Percentiles rank a stretch among this genome's conserved stretches.
phyloP scores from a whole-genome alignment of 2,113 vertebrate genomes.

The Cranoglanis bouderius region DNA sequence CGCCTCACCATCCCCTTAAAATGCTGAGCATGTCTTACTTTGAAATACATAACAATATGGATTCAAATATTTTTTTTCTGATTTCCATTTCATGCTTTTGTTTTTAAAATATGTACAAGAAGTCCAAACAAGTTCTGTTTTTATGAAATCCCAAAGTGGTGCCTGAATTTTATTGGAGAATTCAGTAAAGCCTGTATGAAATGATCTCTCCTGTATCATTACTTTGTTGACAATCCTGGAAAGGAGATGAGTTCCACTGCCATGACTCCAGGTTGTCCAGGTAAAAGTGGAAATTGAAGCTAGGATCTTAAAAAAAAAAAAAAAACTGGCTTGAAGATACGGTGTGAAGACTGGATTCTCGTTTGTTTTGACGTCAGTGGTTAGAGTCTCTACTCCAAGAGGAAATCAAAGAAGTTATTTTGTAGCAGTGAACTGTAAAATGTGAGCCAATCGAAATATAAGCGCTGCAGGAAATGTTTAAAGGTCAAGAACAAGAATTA shows the following conservation, averaged over 20 bases:
- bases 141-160: neutral
- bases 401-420: neutral
- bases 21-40: neutral
- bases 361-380: neutral
- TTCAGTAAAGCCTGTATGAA: neutral
- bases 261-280: neutral
- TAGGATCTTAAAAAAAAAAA: neutral
- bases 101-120: neutral
- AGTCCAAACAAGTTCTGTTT: neutral
- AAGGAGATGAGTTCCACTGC: neutral
- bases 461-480: conserved; percentile 6
- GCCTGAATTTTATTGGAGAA: neutral
- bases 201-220: neutral
- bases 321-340: neutral
- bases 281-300: neutral
- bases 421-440: neutral
- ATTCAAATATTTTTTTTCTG: neutral
- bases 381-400: neutral
- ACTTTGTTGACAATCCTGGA: neutral
- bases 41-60: neutral
- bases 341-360: neutral
- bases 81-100: neutral
- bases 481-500: neutral
- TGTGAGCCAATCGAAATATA: neutral
- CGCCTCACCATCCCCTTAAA: neutral